Percentiles rank a stretch among this genome's conserved stretches.
Conservation (phyloP, 2,888 invertebrate species). For the Pelosia muscerda region DNA sequence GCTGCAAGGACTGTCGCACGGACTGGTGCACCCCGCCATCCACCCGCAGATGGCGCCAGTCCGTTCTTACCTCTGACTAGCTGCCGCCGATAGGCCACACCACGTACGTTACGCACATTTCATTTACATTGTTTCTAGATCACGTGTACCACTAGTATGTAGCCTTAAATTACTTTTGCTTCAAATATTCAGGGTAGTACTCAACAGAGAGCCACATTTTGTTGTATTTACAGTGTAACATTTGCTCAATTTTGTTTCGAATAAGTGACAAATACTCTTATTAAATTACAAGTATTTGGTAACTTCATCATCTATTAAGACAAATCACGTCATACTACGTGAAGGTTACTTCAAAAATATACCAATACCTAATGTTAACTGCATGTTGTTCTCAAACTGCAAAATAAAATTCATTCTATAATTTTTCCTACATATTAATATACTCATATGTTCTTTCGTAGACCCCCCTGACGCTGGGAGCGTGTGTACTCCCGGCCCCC, state of each 20-base stretch:
- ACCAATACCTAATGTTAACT: no score
- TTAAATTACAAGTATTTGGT: no score
- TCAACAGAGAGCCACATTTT: background rate
- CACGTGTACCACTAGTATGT: background rate
- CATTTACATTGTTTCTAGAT: background rate
- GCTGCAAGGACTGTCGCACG: conserved; percentile 94
- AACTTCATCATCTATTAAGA: no score
- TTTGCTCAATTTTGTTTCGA: no score
- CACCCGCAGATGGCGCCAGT: conserved; percentile 98
- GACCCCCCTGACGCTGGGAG: conserved; percentile 87
- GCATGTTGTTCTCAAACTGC: background rate
- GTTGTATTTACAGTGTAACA: background rate
- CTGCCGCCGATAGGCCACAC: conserved; percentile 93
- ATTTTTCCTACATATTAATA: background rate
- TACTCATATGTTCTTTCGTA: conserved; percentile 40
- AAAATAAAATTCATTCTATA: conserved; percentile 47
- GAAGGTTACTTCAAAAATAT: no score
- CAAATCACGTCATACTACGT: no score
- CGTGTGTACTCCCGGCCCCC: conserved; percentile 97
- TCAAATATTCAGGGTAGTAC: background rate
- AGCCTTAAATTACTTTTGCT: background rate
- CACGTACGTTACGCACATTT: conserved; percentile 79
- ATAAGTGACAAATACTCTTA: background rate
- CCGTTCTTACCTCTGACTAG: conserved; percentile 99
- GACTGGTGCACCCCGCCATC: conserved; percentile 98